Evolutionary conservation across 2,113 vertebrate genomes (phyloP).

Genomic region (Dryoscopus gambensis): DNA sequence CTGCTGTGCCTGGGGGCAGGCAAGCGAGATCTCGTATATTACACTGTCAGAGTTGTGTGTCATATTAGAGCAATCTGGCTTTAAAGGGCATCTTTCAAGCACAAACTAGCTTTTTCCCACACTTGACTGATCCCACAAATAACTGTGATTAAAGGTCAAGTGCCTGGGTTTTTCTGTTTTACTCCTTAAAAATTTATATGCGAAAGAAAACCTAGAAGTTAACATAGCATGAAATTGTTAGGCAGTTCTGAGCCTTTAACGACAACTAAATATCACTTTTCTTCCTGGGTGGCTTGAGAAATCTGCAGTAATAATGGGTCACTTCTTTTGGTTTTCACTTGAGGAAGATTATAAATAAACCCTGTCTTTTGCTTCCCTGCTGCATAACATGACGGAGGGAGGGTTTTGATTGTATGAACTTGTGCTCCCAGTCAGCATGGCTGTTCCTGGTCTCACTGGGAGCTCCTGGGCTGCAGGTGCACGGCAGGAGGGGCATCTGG

Average conservation of each 20-base stretch:
- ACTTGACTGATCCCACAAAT: conserved; percentile 65
- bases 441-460: rapidly evolving
- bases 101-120: conserved; percentile 56
- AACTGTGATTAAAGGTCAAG: conserved; percentile 70
- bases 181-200: conserved; percentile 60
- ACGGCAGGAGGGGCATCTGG: rapidly evolving
- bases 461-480: neutral
- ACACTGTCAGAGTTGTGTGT: conserved; percentile 11
- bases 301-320: neutral
- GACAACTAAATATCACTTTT: conserved; percentile 35
- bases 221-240: conserved; percentile 64
- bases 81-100: conserved; percentile 68
- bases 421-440: rapidly evolving
- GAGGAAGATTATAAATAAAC: neutral
- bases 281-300: conserved; percentile 37
- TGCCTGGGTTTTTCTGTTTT: conserved; percentile 56
- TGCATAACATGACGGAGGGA: neutral
- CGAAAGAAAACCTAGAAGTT: conserved; percentile 35
- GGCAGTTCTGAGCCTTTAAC: conserved; percentile 28
- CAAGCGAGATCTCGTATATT: neutral
- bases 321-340: neutral
- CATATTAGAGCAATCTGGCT: conserved; percentile 55
- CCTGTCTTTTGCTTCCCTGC: neutral
- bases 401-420: neutral
- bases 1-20: neutral